Evolutionary conservation across 2,797 vertebrate species (phyloP).

Genomic region (Petrocephalus schoutedeni): DNA sequence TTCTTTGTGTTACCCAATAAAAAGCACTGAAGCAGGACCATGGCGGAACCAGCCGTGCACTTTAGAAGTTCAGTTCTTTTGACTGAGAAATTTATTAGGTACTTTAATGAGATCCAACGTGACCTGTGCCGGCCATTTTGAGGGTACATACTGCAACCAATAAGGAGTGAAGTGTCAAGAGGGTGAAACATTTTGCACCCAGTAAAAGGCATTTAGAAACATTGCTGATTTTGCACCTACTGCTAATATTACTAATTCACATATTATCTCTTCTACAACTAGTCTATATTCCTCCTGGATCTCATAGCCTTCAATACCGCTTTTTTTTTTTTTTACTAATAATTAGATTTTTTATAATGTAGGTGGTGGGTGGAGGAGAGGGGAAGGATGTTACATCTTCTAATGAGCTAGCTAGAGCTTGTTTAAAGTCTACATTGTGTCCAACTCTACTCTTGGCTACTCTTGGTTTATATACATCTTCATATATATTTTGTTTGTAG

Average conservation of each 20-base stretch:
- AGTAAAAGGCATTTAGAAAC: slow-evolving; percentile 26
- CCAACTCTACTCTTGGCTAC: background rate
- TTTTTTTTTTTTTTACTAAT: background rate
- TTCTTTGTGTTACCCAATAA: background rate
- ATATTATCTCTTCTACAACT: background rate
- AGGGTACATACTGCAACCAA: slow-evolving; percentile 1
- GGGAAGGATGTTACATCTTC: slow-evolving; percentile 26
- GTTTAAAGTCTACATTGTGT: background rate
- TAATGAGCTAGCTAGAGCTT: background rate
- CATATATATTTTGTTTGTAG: background rate
- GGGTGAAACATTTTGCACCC: slow-evolving; percentile 10
- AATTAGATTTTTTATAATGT: background rate
- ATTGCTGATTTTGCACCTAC: background rate
- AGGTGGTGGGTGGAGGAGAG: background rate
- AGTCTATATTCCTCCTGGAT: background rate
- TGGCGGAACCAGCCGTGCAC: background rate
- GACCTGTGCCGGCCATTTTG: background rate
- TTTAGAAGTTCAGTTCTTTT: background rate
- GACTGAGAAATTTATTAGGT: background rate
- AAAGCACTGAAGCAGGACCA: background rate
- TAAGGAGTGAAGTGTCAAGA: slow-evolving; percentile 18
- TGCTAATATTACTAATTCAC: background rate
- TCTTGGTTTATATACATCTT: background rate
- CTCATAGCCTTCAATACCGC: background rate
- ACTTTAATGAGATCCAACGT: background rate